Evolutionary conservation across 2,888 invertebrate genomes (phyloP).

Genomic region (Mantis religiosa): DNA sequence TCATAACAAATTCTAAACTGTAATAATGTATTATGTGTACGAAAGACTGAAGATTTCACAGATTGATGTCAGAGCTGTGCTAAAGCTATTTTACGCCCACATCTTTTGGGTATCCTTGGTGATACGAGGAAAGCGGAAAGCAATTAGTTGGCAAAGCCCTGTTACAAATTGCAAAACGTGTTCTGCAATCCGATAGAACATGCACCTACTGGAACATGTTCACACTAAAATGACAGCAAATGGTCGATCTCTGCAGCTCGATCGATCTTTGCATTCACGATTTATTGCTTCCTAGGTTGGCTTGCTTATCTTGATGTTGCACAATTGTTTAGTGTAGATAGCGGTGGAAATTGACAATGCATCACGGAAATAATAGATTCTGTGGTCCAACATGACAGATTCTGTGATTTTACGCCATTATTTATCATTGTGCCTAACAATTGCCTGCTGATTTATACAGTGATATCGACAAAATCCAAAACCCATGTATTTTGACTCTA

Average conservation of each 20-base stretch:
- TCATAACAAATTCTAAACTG: too few relatives aligned
- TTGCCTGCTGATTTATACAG: neutral
- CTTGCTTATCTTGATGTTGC: neutral
- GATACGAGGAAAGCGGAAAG: neutral
- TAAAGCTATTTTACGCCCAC: neutral
- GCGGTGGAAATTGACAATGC: neutral
- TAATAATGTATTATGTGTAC: too few relatives aligned
- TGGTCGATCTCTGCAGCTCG: neutral
- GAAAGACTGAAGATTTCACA: neutral
- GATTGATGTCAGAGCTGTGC: neutral
- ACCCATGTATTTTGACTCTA: neutral
- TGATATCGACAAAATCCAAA: neutral
- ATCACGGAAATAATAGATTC: neutral
- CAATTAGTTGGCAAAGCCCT: neutral
- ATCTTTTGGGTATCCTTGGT: neutral
- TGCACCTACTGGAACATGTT: neutral
- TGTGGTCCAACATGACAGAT: neutral
- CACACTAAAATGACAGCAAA: neutral
- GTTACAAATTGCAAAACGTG: neutral
- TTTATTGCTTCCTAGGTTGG: neutral
- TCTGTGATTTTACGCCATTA: neutral
- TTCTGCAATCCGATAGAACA: neutral
- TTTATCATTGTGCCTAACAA: neutral
- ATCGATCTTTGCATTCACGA: neutral
- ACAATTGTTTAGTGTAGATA: neutral